phyloP scores from a whole-genome alignment of 2,888 invertebrate species.

The Limnephilus marmoratus region DNA sequence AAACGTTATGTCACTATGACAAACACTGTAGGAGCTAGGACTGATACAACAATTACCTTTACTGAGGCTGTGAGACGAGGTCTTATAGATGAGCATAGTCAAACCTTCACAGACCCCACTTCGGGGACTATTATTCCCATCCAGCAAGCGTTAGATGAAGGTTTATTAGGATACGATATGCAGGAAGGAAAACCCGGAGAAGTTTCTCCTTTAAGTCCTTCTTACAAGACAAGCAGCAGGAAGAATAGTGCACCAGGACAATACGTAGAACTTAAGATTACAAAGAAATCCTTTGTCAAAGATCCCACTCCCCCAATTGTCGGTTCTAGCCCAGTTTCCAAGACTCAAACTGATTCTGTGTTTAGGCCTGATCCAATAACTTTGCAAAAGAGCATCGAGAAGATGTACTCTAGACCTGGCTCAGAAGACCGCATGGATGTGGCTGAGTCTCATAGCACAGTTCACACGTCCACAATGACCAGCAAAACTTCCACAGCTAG shows the following conservation, averaged over 20 bases:
- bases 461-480: slow-evolving; percentile 68
- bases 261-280: slow-evolving; percentile 76
- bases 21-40: slow-evolving; percentile 78
- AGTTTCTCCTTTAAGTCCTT: slow-evolving; percentile 73
- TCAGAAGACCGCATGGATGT: slow-evolving; percentile 57
- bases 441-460: slow-evolving; percentile 61
- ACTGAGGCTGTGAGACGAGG: slow-evolving; percentile 87
- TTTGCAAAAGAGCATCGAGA: slow-evolving; percentile 26
- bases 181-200: slow-evolving; percentile 75
- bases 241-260: slow-evolving; percentile 75
- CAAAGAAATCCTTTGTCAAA: slow-evolving; percentile 76
- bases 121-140: slow-evolving; percentile 85
- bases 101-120: slow-evolving; percentile 86
- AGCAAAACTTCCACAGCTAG: slow-evolving; percentile 73
- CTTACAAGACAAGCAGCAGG: slow-evolving; percentile 71
- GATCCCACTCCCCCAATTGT: slow-evolving; percentile 69
- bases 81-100: slow-evolving; percentile 87
- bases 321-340: slow-evolving; percentile 49
- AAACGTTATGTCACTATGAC: slow-evolving; percentile 89
- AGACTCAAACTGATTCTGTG: slow-evolving; percentile 28
- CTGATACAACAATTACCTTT: slow-evolving; percentile 82
- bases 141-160: slow-evolving; percentile 86
- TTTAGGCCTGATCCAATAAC: slow-evolving; percentile 42
- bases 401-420: slow-evolving; percentile 36
- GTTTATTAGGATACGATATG: slow-evolving; percentile 81